These are phyloP conservation scores for Dreissena rostriformis DNA, from an alignment of 1,140 invertebrate genomes.

Conservation along the genomic window DNA sequence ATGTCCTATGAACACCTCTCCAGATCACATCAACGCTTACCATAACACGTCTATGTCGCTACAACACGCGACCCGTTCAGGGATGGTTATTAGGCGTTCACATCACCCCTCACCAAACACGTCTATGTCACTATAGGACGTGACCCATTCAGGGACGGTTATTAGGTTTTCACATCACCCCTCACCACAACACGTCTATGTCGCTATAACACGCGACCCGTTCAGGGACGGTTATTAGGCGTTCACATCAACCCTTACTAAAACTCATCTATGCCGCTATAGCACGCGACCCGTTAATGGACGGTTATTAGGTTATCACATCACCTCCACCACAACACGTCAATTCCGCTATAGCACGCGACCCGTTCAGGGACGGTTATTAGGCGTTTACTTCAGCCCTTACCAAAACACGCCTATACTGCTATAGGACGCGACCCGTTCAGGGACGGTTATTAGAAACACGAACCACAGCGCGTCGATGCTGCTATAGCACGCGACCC, in stretches of 20 bases:
- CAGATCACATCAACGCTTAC: no score
- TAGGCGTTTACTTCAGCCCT: conserved; percentile 89
- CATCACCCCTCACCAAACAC: conserved; percentile 82
- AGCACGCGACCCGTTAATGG: conserved; percentile 91
- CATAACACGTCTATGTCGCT: conserved; percentile 86
- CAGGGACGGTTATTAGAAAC: no score
- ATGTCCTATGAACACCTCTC: no score
- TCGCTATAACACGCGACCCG: conserved; percentile 92
- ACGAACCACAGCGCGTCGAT: conserved; percentile 83
- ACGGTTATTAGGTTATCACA: conserved; percentile 85
- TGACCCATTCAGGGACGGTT: conserved; percentile 89
- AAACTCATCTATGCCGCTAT: conserved; percentile 87
- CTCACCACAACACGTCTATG: conserved; percentile 83
- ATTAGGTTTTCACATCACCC: conserved; percentile 83
- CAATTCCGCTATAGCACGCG: conserved; percentile 90
- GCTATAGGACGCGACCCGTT: no score
- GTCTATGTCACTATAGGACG: conserved; percentile 90
- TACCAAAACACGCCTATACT: conserved; percentile 85
- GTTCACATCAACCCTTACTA: conserved; percentile 84
- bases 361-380: conserved; percentile 89
- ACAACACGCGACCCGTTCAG: conserved; percentile 91
- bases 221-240: conserved; percentile 88
- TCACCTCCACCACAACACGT: conserved; percentile 82
- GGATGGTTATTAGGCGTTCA: conserved; percentile 85
- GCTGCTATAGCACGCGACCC: conserved; percentile 92